Evolutionary conservation across 2,797 vertebrate species (phyloP).

Genomic region (Mareca strepera): DNA sequence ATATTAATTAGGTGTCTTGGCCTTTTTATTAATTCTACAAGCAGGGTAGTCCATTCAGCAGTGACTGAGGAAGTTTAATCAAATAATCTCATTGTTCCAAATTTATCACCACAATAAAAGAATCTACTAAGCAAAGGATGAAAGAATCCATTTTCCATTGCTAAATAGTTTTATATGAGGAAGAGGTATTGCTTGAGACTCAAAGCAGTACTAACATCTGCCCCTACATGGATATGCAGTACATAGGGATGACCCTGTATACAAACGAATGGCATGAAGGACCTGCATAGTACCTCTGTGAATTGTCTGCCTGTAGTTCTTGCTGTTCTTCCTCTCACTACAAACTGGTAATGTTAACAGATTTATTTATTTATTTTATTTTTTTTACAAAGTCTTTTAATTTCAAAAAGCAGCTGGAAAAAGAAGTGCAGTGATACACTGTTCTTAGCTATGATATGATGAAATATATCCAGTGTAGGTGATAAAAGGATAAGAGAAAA

Average conservation of each 20-base stretch:
- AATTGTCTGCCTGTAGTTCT: neutral
- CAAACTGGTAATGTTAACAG: neutral
- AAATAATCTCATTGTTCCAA: constrained; percentile 57
- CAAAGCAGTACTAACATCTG: neutral
- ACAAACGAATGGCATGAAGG: neutral
- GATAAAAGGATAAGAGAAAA: neutral
- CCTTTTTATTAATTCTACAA: constrained; percentile 67
- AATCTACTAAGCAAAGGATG: constrained; percentile 15
- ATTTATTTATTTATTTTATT: neutral
- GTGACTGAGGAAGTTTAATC: constrained; percentile 50
- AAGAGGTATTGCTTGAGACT: neutral
- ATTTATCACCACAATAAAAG: constrained; percentile 45
- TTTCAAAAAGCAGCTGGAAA: neutral
- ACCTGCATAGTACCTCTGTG: neutral
- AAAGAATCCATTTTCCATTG: neutral
- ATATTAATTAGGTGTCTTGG: constrained; percentile 48
- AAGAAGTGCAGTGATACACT: neutral
- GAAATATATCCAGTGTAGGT: neutral
- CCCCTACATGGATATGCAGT: neutral
- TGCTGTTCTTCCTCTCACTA: neutral
- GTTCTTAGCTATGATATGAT: neutral
- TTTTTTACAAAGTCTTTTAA: neutral
- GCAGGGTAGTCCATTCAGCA: constrained; percentile 49
- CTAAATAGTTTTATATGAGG: neutral
- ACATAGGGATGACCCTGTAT: neutral